phyloP scores from a whole-genome alignment of 2,113 vertebrate species.

The Manacus vitellinus region DNA sequence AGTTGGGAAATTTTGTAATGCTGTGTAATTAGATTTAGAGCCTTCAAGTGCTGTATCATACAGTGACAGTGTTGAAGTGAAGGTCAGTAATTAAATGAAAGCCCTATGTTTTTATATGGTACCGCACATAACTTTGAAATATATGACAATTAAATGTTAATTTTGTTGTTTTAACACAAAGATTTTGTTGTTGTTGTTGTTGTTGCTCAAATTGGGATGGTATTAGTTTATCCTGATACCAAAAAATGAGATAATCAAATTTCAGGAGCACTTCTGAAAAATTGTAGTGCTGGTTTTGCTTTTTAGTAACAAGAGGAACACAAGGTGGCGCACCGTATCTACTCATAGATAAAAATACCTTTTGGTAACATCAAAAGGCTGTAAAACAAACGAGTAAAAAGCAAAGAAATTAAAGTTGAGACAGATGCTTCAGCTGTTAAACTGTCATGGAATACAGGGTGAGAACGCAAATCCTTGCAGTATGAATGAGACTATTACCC shows the following conservation, averaged over 20 bases:
- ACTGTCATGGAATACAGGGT: not conserved
- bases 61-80: not conserved
- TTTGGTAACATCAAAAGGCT: not conserved
- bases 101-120: not conserved
- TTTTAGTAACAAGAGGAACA: slow-evolving; percentile 2
- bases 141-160: not conserved
- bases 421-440: slow-evolving; percentile 6
- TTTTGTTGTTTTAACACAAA: not conserved
- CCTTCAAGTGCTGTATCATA: not conserved
- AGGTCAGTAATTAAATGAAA: not conserved
- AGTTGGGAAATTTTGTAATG: not conserved
- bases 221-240: not conserved
- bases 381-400: slow-evolving; percentile 7
- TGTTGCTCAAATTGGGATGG: not conserved
- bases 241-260: not conserved
- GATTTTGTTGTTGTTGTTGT: not conserved
- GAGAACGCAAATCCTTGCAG: not conserved
- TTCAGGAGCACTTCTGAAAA: not conserved
- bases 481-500: not conserved
- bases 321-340: slow-evolving; percentile 73
- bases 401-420: slow-evolving; percentile 18
- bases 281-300: not conserved
- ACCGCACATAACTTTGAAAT: not conserved
- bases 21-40: not conserved
- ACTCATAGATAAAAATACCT: slow-evolving; percentile 15